Conservation (phyloP, 1,140 invertebrate species). For the Apis laboriosa region DNA sequence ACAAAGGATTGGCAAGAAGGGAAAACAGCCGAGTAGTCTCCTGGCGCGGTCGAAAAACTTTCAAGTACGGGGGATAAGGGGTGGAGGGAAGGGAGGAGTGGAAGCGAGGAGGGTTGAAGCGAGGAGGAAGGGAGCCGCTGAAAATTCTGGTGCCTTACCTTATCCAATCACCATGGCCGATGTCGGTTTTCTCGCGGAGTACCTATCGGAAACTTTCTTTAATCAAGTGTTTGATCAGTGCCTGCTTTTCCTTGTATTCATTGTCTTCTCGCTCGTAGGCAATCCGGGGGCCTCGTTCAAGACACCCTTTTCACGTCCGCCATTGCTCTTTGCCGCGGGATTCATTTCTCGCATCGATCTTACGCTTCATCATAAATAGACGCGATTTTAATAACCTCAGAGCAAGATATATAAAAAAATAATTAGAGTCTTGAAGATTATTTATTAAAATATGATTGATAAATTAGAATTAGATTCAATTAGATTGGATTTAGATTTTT, state of each 20-base stretch:
- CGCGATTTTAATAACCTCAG: too few relatives aligned
- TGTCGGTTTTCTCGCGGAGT: conserved; percentile 60
- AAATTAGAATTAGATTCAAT: too few relatives aligned
- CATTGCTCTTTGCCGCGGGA: not conserved
- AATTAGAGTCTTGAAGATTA: too few relatives aligned
- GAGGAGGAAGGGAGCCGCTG: not conserved
- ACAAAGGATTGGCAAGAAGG: conserved; percentile 55
- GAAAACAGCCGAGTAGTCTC: conserved; percentile 56
- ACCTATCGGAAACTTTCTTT: conserved; percentile 72
- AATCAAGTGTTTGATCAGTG: conserved; percentile 75
- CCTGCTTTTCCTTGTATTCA: conserved; percentile 42
- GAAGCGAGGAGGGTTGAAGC: not conserved
- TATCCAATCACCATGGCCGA: conserved; percentile 67
- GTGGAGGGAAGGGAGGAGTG: conserved; percentile 12
- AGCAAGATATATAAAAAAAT: too few relatives aligned
- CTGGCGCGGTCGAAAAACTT: conserved; percentile 60
- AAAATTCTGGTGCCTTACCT: conserved; percentile 56
- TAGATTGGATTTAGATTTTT: too few relatives aligned
- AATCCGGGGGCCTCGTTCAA: conserved; percentile 45
- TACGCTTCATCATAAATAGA: not conserved
- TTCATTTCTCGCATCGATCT: conserved; percentile 34
- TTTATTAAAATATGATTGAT: too few relatives aligned
- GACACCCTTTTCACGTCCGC: not conserved
- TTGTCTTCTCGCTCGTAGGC: conserved; percentile 55
- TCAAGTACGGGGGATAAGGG: conserved; percentile 51